Base-by-base conservation (phyloP, 2,888 invertebrate species). In the Gnatocerus cornutus region DNA sequence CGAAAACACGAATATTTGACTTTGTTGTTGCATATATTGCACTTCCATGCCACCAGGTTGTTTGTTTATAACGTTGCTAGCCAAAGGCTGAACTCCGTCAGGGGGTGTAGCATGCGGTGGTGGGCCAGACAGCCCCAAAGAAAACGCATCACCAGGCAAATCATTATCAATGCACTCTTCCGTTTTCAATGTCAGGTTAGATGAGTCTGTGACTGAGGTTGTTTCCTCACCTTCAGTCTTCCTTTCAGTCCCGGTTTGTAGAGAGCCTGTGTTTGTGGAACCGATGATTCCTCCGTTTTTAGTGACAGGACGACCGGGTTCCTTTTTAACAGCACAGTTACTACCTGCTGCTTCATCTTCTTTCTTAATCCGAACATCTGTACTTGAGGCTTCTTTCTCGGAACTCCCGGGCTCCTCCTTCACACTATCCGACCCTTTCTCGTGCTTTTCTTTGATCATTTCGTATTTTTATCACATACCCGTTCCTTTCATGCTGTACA, bases 1-100 rank as follows among this genome's bases (percentile, higher is more conserved):
- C 14, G 97, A 96, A 87, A 98, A 98, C 77, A 98, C 98, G 89
- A 97, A 98, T 84, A 98, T 96, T 86, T 98, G 97, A 86, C 96
- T 97, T 86, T 98, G 97, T 86, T 98, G 97, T 87, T 97, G 96
- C 93, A 93, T 93, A 80, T 93, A 93, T 82, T 92, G 91, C 74
- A 94, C 93, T 87, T 95, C 94, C 89, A 94, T 92, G 73, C 92
- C 91, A 76, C 92, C 91, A 74, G 91, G 90, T 81, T 93, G 93
- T 83, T 93, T 94, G 82, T 90, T 91, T 78, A 93, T 90, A 69
- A 93, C 92, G 83, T 93, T 93, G 74, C 92, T 92, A 30, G 91
- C 91, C 79, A 93, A 84, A 9, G 93, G 92, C 83, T 93, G 93
- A 41, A 92, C 90, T 73, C 88, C 88, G 79, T 92, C 91, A 66